Evolutionary conservation across 2,113 vertebrate genomes (phyloP).

Genomic region (Oceanodroma tethys): DNA sequence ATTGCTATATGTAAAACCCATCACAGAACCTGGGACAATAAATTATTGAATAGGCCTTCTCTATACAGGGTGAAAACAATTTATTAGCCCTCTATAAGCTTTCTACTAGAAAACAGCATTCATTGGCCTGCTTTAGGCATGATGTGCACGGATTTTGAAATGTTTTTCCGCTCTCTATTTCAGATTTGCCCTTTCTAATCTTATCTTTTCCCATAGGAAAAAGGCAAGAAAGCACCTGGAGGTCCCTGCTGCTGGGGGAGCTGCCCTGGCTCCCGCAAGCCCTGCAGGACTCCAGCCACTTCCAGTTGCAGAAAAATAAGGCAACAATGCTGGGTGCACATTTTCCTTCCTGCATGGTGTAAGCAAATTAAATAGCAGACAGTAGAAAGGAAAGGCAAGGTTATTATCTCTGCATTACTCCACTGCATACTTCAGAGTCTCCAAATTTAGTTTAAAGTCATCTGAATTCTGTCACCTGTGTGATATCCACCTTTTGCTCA

Average conservation of each 20-base stretch:
- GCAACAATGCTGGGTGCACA: neutral
- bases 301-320: neutral
- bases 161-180: neutral
- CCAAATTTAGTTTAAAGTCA: neutral
- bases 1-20: neutral
- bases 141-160: neutral
- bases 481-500: neutral
- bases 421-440: neutral
- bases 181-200: neutral
- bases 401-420: neutral
- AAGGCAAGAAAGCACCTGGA: fast-evolving
- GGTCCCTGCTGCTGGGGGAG: fast-evolving
- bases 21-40: fast-evolving
- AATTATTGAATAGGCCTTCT: neutral
- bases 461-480: neutral
- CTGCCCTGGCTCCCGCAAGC: fast-evolving
- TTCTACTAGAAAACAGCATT: neutral
- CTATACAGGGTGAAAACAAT: neutral
- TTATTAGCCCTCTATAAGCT: neutral
- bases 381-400: neutral
- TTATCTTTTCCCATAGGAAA: neutral
- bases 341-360: neutral
- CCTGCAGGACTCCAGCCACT: neutral
- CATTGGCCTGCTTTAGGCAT: neutral
- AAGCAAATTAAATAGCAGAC: neutral